These are phyloP conservation scores for Hormiphora californensis DNA, from an alignment of 37 sponge, comb jelly and placozoan genomes.

Conservation along the genomic window DNA sequence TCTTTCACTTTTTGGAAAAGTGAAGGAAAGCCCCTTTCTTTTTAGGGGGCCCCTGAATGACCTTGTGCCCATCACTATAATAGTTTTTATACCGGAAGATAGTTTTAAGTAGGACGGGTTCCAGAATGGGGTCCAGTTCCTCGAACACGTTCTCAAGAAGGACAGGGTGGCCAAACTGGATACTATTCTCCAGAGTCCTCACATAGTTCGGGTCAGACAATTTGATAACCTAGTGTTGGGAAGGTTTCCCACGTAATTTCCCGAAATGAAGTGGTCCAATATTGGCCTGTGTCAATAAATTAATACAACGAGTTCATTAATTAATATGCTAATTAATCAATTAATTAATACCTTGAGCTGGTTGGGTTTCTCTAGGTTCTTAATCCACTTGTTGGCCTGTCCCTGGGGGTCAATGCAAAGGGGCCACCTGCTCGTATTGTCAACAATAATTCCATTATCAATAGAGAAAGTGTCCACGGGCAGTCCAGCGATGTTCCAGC, in stretches of 20 bases:
- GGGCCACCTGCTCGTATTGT: slow-evolving; percentile 91
- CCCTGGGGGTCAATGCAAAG: slow-evolving; percentile 98
- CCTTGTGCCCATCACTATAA: no score
- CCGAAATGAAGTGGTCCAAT: no score
- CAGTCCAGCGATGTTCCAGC: slow-evolving; percentile 90
- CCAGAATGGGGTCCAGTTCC: slow-evolving; percentile 94
- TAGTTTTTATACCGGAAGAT: slow-evolving; percentile 86
- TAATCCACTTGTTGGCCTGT: slow-evolving; percentile 99
- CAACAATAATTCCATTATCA: slow-evolving; percentile 90
- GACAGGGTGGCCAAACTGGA: slow-evolving; percentile 95
- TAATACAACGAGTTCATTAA: no score
- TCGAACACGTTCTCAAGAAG: slow-evolving; percentile 90
- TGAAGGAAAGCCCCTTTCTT: no score
- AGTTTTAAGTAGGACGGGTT: slow-evolving; percentile 89
- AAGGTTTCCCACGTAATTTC: no score
- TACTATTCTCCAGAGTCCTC: slow-evolving; percentile 94
- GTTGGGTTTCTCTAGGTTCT: slow-evolving; percentile 94
- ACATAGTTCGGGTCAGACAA: slow-evolving; percentile 92
- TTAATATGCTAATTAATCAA: no score
- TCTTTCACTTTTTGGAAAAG: no score
- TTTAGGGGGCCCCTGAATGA: no score
- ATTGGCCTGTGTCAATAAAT: no score
- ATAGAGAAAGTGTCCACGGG: slow-evolving; percentile 96
- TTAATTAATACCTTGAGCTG: slow-evolving; percentile 68
- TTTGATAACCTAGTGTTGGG: slow-evolving; percentile 90